Evolutionary conservation across 2,797 vertebrate species (phyloP).

Genomic region (Pseudochirops corinnae): DNA sequence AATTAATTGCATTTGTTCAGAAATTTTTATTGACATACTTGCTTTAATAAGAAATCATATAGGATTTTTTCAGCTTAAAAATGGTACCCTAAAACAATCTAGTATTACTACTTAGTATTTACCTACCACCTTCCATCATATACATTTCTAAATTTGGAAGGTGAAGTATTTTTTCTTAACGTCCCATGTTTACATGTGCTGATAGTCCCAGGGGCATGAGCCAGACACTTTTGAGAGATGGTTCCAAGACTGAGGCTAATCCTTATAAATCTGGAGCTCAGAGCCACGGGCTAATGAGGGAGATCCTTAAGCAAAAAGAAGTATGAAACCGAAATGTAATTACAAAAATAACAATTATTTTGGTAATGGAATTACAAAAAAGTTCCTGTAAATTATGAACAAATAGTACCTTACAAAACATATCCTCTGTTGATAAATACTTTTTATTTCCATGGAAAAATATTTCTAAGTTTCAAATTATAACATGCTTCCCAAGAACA

Average conservation of each 20-base stretch:
- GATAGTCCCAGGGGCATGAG: background rate
- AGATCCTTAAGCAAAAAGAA: conserved; percentile 32
- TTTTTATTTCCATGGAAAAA: background rate
- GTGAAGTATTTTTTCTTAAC: background rate
- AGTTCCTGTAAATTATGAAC: conserved; percentile 11
- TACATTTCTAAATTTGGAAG: too few relatives aligned
- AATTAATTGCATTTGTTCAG: background rate
- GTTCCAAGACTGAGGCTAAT: background rate
- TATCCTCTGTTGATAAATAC: background rate
- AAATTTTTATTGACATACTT: background rate
- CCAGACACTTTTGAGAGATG: background rate
- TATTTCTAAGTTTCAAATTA: conserved; percentile 10
- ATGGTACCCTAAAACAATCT: background rate
- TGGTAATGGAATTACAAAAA: background rate
- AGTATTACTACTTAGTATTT: background rate
- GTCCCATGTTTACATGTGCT: background rate
- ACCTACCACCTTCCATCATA: background rate
- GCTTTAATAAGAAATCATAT: background rate
- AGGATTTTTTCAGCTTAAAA: background rate
- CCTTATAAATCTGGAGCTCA: background rate
- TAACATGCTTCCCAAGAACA: background rate
- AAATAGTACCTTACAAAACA: background rate
- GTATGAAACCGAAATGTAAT: background rate
- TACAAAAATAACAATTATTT: background rate
- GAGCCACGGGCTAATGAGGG: background rate